phyloP scores from a whole-genome alignment of 1,140 invertebrate genomes.

The Aphis gossypii region DNA sequence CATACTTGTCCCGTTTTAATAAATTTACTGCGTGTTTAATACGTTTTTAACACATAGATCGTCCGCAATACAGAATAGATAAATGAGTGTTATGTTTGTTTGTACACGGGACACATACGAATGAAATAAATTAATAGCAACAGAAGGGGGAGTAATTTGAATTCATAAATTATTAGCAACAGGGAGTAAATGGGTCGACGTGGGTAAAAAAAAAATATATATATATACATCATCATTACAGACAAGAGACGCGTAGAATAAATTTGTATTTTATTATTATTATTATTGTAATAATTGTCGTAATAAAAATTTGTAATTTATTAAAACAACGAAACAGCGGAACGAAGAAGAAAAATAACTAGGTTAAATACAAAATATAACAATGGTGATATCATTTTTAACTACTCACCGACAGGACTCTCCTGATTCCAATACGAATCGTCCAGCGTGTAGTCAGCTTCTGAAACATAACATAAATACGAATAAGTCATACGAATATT shows the following conservation, averaged over 20 bases:
- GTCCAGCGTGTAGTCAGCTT: slow-evolving; percentile 88
- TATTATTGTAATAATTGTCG: not conserved
- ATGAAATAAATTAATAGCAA: slow-evolving; percentile 47
- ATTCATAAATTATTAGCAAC: slow-evolving; percentile 44
- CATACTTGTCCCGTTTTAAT: slow-evolving; percentile 46
- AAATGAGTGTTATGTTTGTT: slow-evolving; percentile 36
- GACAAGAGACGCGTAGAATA: slow-evolving; percentile 11
- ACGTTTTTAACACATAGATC: slow-evolving; percentile 57
- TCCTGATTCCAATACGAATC: slow-evolving; percentile 91
- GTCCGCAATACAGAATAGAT: slow-evolving; percentile 14
- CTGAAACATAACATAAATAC: slow-evolving; percentile 70
- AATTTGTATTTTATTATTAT: slow-evolving; percentile 43
- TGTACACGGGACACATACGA: not conserved
- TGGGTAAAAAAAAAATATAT: slow-evolving; percentile 12
- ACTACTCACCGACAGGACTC: slow-evolving; percentile 83
- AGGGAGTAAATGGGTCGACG: slow-evolving; percentile 5
- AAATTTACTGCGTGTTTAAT: slow-evolving; percentile 45
- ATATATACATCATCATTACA: not conserved
- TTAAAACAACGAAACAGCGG: not conserved
- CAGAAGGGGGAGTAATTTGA: slow-evolving; percentile 28
- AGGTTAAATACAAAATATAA: not conserved
- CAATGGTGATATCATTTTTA: not conserved
- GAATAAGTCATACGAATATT: not conserved
- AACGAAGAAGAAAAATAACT: not conserved
- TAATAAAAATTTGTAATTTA: slow-evolving; percentile 27